Evolutionary conservation across 2,113 vertebrate genomes (phyloP), one percentile per base, ranked within the genome.

Genomic region (Myocastor coypus): DNA sequence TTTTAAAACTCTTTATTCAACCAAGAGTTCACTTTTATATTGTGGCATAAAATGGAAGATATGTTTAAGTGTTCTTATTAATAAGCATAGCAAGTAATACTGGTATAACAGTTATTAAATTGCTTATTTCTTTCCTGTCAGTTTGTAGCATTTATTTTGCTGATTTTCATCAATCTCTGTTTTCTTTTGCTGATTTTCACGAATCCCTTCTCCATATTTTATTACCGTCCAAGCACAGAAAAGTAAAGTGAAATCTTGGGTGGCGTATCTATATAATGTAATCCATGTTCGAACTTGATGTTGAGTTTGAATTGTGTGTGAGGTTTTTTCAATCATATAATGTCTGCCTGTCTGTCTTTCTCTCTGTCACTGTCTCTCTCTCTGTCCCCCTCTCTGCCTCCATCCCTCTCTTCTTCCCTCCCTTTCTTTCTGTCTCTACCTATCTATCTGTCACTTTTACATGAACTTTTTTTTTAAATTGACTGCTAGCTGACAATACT

Each of bases 171-270:
- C 40, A 34, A 1, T 66, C 26, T 42, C 30, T n/a, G n/a, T n/a
- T 83, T 89, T 59, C 24, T 13, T 71, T 63, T 50, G 17, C 34
- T 30, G 32, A 52, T 84, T 87, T 83, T 37, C 28, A 46, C 32
- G n/a, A 34, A 1, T 66, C 26, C n/a, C 30, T 28, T 86, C 24
- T 91, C 46, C 37, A 8, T 73, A 37, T 86, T 89, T 94, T 92
- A 17, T 82, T 77, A 69, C 8, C 8, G 9, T 71, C 9, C n/a
- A 96, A 63, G 69, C 50, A 90, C 37, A 59, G 63, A 32, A 96
- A 85, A 89, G 57, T 66, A 64, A 93, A 92, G 46, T 57, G 22
- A 84, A 50, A 10, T 87, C 26, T 88, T 69, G 37, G 95, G 37
- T 52, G 85, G 91, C 88, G 52, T 64, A 46, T 40, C 40, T 84